Conservation (phyloP, 2,113 vertebrate species). For the Phaethornis superciliosus region DNA sequence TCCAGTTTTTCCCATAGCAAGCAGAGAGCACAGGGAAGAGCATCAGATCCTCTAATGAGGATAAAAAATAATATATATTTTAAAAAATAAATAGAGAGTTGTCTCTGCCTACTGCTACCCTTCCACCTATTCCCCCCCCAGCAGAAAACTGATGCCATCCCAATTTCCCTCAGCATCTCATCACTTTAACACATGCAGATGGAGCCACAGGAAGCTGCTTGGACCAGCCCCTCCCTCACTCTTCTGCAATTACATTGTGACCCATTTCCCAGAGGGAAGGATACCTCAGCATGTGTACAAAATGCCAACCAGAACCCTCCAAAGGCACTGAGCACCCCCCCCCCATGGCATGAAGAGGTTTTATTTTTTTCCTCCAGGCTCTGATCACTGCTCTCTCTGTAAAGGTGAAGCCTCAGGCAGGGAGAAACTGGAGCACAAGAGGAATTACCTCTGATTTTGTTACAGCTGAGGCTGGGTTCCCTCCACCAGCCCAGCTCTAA, state of each 20-base stretch:
- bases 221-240: background rate
- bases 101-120: background rate
- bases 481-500: accelerated
- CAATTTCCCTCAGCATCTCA: background rate
- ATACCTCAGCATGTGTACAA: accelerated
- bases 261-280: background rate
- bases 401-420: accelerated
- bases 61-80: too few relatives aligned
- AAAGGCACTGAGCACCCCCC: background rate
- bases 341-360: background rate
- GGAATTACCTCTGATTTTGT: accelerated
- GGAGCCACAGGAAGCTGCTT: background rate
- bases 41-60: background rate
- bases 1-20: background rate
- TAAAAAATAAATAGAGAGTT: too few relatives aligned
- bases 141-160: background rate
- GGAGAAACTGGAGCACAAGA: background rate
- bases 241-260: slow-evolving; percentile 12
- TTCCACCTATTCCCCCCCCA: background rate
- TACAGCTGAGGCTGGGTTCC: background rate
- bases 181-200: background rate
- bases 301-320: background rate
- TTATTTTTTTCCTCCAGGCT: background rate
- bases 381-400: accelerated
- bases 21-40: background rate